Percentiles rank a stretch among this genome's conserved stretches.
phyloP scores from a whole-genome alignment of 2,888 invertebrate genomes.

The Himalopsyche kuldschensis region DNA sequence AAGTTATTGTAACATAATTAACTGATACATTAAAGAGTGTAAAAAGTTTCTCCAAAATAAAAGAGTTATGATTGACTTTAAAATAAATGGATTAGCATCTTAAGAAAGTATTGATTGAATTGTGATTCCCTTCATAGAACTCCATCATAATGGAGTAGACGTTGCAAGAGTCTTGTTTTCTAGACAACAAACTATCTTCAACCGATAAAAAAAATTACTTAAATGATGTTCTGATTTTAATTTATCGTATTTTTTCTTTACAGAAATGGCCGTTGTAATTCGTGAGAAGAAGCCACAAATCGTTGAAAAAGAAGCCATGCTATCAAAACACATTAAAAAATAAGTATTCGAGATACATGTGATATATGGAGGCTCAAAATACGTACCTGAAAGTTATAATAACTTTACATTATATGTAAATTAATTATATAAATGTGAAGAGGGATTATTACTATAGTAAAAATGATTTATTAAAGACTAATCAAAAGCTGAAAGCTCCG shows the following conservation, averaged over 20 bases:
- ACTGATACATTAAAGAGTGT: too few relatives aligned
- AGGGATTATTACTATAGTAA: not conserved
- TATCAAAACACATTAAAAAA: not conserved
- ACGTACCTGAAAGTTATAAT: not conserved
- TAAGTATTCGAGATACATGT: not conserved
- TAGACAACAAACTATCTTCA: too few relatives aligned
- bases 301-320: not conserved
- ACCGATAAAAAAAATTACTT: too few relatives aligned
- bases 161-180: too few relatives aligned
- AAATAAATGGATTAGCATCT: not conserved
- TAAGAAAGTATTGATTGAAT: not conserved
- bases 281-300: not conserved
- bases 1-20: too few relatives aligned
- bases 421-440: not conserved
- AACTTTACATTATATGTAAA: not conserved
- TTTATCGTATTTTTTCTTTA: not conserved
- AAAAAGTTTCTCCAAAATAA: not conserved
- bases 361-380: not conserved
- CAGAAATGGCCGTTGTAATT: not conserved
- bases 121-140: too few relatives aligned
- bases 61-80: not conserved
- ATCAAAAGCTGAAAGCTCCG: not conserved
- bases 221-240: not conserved
- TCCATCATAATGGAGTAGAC: too few relatives aligned
- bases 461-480: not conserved